These are phyloP conservation scores for Tupaia chinensis DNA, from an alignment of 2,113 vertebrate genomes.

Conservation along the genomic window DNA sequence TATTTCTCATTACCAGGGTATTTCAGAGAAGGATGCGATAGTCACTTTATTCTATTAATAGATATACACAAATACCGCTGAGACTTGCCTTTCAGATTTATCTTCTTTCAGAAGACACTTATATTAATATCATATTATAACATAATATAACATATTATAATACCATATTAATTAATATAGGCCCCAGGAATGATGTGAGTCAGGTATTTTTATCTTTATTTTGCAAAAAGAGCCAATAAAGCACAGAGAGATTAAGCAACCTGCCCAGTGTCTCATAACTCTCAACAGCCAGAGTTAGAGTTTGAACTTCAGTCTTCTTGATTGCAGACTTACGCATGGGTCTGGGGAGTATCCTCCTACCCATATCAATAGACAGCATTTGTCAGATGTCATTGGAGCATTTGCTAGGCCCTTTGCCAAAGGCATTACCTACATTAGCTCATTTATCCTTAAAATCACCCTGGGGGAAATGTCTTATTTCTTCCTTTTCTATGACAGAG, in stretches of 20 bases:
- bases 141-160: too few species aligned
- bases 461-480: not conserved
- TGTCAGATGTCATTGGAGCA: not conserved
- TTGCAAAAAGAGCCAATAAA: constrained; percentile 14
- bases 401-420: not conserved
- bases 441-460: not conserved
- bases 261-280: not conserved
- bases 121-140: not conserved
- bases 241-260: not conserved
- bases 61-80: not conserved
- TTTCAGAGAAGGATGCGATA: not conserved
- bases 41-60: not conserved
- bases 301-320: not conserved
- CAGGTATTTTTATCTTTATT: not conserved
- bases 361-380: not conserved
- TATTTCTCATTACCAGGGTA: not conserved
- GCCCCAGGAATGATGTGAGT: not conserved
- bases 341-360: not conserved
- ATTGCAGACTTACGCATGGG: not conserved
- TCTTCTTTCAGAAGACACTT: not conserved
- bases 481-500: not conserved
- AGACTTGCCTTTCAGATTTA: not conserved
- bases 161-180: not conserved
- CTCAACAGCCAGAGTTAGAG: not conserved
- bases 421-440: not conserved